Evolutionary conservation across 2,888 invertebrate genomes (phyloP).

Genomic region (Hemithea aestivaria): DNA sequence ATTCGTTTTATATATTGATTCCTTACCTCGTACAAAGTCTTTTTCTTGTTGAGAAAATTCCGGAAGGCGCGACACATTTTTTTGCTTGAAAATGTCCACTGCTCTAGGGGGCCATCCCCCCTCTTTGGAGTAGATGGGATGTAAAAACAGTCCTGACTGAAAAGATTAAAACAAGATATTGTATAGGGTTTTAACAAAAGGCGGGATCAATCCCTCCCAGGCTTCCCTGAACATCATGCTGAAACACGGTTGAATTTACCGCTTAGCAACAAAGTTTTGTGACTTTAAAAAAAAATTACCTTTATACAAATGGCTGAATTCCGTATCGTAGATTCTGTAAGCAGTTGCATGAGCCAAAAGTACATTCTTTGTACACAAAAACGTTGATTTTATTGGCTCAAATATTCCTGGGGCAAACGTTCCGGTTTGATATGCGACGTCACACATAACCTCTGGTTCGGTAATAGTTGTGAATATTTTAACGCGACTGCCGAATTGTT

Average conservation of each 20-base stretch:
- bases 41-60: slow-evolving; percentile 66
- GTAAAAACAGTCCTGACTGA: slow-evolving; percentile 53
- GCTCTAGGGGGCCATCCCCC: slow-evolving; percentile 73
- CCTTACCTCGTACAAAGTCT: slow-evolving; percentile 46
- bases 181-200: too few species aligned
- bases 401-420: slow-evolving; percentile 24
- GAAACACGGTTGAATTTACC: too few species aligned
- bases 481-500: slow-evolving; percentile 78
- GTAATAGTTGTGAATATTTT: slow-evolving; percentile 85
- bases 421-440: slow-evolving; percentile 20
- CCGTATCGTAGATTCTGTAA: slow-evolving; percentile 74
- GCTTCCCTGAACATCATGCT: too few species aligned
- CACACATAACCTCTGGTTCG: slow-evolving; percentile 70
- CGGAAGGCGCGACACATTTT: slow-evolving; percentile 70
- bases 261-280: too few species aligned
- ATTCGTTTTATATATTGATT: too few species aligned
- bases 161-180: too few species aligned
- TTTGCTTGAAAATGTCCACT: slow-evolving; percentile 50
- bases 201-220: too few species aligned
- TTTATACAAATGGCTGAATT: slow-evolving; percentile 64
- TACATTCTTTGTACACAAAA: slow-evolving; percentile 70
- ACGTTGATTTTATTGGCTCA: slow-evolving; percentile 16
- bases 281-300: too few species aligned
- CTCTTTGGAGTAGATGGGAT: slow-evolving; percentile 59
- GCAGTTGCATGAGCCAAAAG: slow-evolving; percentile 82